phyloP scores from a whole-genome alignment of 1,140 invertebrate genomes.

The Battus philenor region DNA sequence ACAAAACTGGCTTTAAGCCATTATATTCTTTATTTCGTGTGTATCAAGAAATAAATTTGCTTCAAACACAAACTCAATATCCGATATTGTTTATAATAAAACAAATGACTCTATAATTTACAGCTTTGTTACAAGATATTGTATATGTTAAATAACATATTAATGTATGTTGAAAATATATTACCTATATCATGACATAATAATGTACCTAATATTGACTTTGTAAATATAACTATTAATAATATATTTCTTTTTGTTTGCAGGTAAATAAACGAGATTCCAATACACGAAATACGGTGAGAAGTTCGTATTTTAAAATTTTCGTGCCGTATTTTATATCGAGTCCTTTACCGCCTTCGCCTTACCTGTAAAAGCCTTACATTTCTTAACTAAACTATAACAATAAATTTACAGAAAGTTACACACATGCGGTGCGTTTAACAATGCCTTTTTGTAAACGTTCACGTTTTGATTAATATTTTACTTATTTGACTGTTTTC shows the following conservation, averaged over 20 bases:
- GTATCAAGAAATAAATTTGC: neutral
- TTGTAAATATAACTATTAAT: no score
- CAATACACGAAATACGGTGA: conserved; percentile 21
- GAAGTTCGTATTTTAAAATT: conserved; percentile 23
- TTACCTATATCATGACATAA: no score
- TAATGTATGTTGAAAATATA: no score
- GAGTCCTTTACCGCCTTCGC: conserved; percentile 32
- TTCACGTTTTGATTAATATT: conserved; percentile 13
- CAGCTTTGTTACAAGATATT: neutral
- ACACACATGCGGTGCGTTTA: conserved; percentile 6
- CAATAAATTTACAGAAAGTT: conserved; percentile 39
- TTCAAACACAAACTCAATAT: neutral
- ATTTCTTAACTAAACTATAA: conserved; percentile 49
- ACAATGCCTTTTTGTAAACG: conserved; percentile 11
- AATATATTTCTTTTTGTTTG: conserved; percentile 7
- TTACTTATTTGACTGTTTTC: neutral
- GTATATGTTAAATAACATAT: no score
- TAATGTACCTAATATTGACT: no score
- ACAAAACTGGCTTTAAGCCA: conserved; percentile 1
- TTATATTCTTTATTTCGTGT: conserved; percentile 1
- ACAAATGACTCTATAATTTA: conserved; percentile 1
- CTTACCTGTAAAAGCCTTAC: conserved; percentile 41
- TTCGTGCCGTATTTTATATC: conserved; percentile 37
- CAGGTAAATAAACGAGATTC: conserved; percentile 35
- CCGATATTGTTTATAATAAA: conserved; percentile 1